These are phyloP conservation scores for Machaerirhynchus nigripectus DNA, from an alignment of 2,113 vertebrate genomes.

Conservation along the genomic window DNA sequence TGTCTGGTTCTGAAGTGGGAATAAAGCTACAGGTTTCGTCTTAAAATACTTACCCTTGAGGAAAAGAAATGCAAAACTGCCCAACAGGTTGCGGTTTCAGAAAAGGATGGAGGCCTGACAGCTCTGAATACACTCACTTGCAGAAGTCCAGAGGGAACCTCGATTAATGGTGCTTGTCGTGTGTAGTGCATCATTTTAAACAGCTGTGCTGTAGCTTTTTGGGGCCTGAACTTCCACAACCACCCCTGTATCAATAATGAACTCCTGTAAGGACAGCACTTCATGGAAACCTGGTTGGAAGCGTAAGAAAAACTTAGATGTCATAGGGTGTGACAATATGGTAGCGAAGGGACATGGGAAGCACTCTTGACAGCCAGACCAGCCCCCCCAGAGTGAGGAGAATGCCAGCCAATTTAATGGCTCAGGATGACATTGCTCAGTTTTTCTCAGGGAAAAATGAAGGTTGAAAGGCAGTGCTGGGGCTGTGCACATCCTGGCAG, in stretches of 20 bases:
- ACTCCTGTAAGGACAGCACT: background rate
- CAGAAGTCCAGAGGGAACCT: background rate
- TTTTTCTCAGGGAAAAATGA: background rate
- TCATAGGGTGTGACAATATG: fast-evolving
- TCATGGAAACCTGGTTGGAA: too few relatives aligned
- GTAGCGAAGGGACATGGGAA: background rate
- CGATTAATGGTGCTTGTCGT: background rate
- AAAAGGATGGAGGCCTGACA: background rate
- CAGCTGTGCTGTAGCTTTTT: background rate
- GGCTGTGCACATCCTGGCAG: background rate
- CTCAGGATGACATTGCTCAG: background rate
- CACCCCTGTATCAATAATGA: background rate
- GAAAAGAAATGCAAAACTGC: background rate
- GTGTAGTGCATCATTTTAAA: background rate
- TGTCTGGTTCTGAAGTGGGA: background rate
- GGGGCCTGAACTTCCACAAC: background rate
- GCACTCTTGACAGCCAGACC: background rate
- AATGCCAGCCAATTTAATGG: background rate
- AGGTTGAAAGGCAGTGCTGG: fast-evolving
- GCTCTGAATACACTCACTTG: background rate
- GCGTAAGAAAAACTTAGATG: fast-evolving
- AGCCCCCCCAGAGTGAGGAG: background rate
- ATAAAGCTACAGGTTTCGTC: background rate
- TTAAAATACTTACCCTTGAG: background rate
- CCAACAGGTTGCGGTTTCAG: background rate